These are phyloP conservation scores for Nomada hirtipes DNA, from an alignment of 2,888 invertebrate species.

Conservation along the genomic window DNA sequence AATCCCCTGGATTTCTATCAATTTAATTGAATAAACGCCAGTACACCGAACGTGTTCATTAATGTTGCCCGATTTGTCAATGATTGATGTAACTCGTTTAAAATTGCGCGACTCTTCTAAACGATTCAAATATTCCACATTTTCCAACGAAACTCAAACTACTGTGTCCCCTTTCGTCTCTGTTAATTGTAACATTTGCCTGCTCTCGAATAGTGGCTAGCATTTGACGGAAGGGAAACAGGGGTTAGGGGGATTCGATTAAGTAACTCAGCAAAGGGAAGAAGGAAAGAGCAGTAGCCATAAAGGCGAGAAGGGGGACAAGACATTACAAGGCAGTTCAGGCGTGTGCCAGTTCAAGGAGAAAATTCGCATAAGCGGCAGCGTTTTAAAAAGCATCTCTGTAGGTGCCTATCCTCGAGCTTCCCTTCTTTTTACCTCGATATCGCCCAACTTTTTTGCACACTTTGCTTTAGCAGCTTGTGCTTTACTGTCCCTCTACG, in stretches of 20 bases:
- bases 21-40: too few species aligned
- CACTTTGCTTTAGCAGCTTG: slow-evolving; percentile 35
- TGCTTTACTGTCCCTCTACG: slow-evolving; percentile 18
- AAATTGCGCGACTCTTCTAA: too few species aligned
- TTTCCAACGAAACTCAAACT: too few species aligned
- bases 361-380: slow-evolving; percentile 60
- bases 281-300: slow-evolving; percentile 41
- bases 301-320: slow-evolving; percentile 54
- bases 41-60: too few species aligned
- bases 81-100: too few species aligned
- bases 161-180: too few species aligned
- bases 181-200: too few species aligned
- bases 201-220: neutral
- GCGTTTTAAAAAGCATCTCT: slow-evolving; percentile 49
- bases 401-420: slow-evolving; percentile 25
- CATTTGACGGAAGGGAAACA: slow-evolving; percentile 38
- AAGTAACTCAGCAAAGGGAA: slow-evolving; percentile 39
- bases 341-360: slow-evolving; percentile 45
- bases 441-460: slow-evolving; percentile 33
- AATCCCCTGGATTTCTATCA: too few species aligned
- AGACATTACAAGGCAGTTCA: slow-evolving; percentile 42
- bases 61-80: too few species aligned
- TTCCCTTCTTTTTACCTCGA: neutral
- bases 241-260: slow-evolving; percentile 43
- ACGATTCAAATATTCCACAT: too few species aligned